Percentiles rank a stretch among this genome's conserved stretches.
phyloP scores from a whole-genome alignment of 2,113 vertebrate species.

The Aptenodytes forsteri region DNA sequence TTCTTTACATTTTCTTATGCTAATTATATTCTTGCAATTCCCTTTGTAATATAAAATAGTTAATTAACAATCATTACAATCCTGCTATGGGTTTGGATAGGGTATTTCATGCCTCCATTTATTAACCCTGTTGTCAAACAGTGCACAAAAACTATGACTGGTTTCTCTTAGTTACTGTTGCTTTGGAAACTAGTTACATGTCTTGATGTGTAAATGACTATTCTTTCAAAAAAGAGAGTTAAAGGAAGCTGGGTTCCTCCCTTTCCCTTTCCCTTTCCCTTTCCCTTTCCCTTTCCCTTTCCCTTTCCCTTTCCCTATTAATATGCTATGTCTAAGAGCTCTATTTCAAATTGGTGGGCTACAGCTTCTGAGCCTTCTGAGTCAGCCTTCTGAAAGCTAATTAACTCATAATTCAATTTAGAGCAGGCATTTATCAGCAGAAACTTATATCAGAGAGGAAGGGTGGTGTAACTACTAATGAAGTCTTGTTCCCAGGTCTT shows the following conservation, averaged over 20 bases:
- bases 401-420: constrained; percentile 31
- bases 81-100: not conserved
- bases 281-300: too few species aligned
- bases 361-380: not conserved
- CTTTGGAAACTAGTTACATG: constrained; percentile 63
- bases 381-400: constrained; percentile 12
- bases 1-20: not conserved
- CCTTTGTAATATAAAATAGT: not conserved
- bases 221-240: constrained; percentile 1
- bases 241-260: not conserved
- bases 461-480: not conserved
- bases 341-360: not conserved
- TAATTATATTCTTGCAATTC: not conserved
- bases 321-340: not conserved
- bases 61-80: not conserved
- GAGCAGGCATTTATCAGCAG: not conserved
- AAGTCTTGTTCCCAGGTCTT: not conserved
- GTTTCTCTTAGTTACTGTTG: constrained; percentile 61
- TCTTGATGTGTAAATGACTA: not conserved
- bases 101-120: constrained; percentile 16
- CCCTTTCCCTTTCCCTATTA: not conserved
- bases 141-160: constrained; percentile 12
- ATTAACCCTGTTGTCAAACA: constrained; percentile 46
- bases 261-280: too few species aligned
- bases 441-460: not conserved